These are phyloP conservation scores for Pituophis catenifer DNA, from an alignment of 2,113 vertebrate genomes.

Conservation along the genomic window DNA sequence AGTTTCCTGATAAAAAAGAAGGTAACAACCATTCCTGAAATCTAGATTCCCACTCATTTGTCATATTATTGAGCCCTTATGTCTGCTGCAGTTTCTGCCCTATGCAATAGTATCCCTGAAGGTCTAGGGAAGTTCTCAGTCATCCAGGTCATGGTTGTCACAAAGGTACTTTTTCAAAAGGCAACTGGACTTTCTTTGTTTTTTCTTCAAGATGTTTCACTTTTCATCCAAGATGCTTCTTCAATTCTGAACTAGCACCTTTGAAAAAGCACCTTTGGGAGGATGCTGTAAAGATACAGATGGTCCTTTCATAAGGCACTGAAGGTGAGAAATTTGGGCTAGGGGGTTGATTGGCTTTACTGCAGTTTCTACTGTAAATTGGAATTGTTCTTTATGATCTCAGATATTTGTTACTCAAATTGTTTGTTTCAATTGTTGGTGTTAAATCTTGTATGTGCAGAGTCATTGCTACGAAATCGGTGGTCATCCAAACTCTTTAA, in stretches of 20 bases:
- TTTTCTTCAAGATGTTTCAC: no score
- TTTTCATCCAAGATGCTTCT: no score
- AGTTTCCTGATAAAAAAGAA: neutral
- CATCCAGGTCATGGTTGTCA: no score
- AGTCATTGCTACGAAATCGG: neutral
- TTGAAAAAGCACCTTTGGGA: neutral
- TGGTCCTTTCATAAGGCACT: neutral
- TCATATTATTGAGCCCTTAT: neutral
- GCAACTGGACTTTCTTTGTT: no score
- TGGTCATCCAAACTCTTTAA: neutral
- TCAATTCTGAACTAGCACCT: no score
- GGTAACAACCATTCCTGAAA: neutral
- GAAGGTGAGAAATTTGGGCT: neutral
- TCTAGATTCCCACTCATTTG: neutral
- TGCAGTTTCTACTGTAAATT: neutral
- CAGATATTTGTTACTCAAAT: neutral
- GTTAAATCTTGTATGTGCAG: neutral
- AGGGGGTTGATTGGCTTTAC: neutral
- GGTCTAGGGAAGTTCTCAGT: neutral
- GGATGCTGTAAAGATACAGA: neutral
- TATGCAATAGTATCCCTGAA: neutral
- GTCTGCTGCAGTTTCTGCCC: neutral
- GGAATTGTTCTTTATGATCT: neutral
- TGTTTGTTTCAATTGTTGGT: neutral
- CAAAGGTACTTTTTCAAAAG: no score